Evolutionary conservation across 1,140 invertebrate genomes (phyloP).

Genomic region (Sycobia sp.): DNA sequence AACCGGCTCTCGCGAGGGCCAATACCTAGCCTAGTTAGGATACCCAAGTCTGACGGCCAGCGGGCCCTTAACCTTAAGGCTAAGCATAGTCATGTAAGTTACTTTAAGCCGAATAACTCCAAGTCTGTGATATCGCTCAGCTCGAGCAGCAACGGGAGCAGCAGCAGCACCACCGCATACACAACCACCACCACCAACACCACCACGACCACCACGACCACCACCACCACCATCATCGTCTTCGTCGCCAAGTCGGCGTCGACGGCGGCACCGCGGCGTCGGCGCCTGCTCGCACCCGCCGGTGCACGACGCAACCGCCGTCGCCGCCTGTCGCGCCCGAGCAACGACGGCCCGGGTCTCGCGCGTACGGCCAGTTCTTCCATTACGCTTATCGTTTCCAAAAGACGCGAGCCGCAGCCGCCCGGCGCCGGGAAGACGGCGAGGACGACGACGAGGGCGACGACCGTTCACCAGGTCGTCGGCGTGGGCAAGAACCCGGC

Average conservation of each 20-base stretch:
- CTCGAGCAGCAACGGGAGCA: constrained; percentile 50
- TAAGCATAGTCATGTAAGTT: constrained; percentile 58
- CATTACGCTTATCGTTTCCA: constrained; percentile 63
- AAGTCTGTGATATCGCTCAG: constrained; percentile 64
- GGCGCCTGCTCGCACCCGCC: no score
- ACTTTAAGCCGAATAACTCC: constrained; percentile 54
- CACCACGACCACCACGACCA: no score
- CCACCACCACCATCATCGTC: no score
- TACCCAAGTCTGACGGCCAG: constrained; percentile 64
- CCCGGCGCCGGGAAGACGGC: background rate
- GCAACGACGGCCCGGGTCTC: constrained; percentile 15
- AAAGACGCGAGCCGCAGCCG: constrained; percentile 42
- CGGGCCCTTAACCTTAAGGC: constrained; percentile 61
- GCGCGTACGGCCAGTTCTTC: constrained; percentile 59
- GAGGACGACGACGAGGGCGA: background rate
- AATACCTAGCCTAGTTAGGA: constrained; percentile 64
- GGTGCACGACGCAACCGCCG: no score
- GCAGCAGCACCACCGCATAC: constrained; percentile 1
- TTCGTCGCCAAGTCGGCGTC: no score
- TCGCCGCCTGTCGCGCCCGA: background rate
- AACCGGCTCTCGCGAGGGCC: constrained; percentile 28
- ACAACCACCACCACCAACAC: background rate
- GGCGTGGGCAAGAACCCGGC: no score
- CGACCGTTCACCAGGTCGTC: background rate
- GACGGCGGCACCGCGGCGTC: no score